Base-by-base conservation (phyloP, 2,888 invertebrate species). In the Apodemia zela region DNA sequence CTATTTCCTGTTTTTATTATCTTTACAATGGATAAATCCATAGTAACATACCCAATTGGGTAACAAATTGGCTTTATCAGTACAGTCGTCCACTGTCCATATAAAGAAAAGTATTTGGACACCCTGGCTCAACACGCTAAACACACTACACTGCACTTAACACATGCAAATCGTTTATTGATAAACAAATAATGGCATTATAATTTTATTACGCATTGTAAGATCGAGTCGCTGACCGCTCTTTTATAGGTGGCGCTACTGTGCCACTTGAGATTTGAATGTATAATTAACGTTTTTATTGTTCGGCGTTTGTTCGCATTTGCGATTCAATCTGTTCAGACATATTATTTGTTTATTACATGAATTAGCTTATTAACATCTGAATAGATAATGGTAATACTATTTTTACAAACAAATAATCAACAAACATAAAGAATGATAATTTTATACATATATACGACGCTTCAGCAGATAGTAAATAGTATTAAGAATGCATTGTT, bases 111-210 rank as follows among this genome's bases (percentile, higher is more conserved):
- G 15, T 15, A 13, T 21, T 8, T 42, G 35, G 38, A 1, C 74
- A 68, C 66, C 71, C 69, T 54, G 25, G 1, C 13, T 15, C 54
- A 54, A 54, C 75, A 66, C 71, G 70, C 78, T 77, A 78, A 76
- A 74, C 76, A 74, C 77, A 71, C 74, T 77, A 75, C 72, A 69
- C 70, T 77, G 77, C 83, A 84, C 79, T 84, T 84, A 82, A 82
- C 87, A 87, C 85, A 89, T 89, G 89, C 89, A 84, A 89, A 89
- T 88, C 80, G 77, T 76, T 81, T 85, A 86, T 88, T 85, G 85
- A 86, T 87, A 86, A 85, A 86, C 89, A 86, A 88, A 87, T 86
- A 86, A 85, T 85, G 78, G 77, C 74, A 84, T 88, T 86, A 88
- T 86, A 79, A 84, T 85, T 83, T 86, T 86, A 88, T 88, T 81